Evolutionary conservation across 2,113 vertebrate genomes (phyloP), one percentile per base, ranked within the genome.

Genomic region (Cyanoramphus novaezelandiae): DNA sequence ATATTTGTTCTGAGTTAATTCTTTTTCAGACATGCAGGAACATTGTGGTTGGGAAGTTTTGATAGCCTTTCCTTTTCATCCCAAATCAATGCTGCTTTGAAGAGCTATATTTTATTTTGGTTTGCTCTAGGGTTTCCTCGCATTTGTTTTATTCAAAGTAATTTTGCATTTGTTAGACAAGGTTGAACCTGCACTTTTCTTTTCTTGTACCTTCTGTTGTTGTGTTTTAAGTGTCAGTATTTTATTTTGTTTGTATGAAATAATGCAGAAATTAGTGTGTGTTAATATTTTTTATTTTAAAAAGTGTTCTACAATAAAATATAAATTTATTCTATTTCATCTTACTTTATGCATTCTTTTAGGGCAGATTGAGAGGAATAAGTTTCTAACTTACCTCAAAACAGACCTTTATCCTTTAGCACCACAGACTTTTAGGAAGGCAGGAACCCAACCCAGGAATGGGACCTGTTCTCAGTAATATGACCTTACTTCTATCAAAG

Each of bases 1-100:
- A 77, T 98, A 97, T 98, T 98, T 97, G 90, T 97, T 97, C 96
- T 92, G 84, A 92, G 71, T 96, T 98, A 97, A 96, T 98, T 98
- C 92, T 97, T 94, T 97, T 92, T 97, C 97, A 97, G 90, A 97
- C 96, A 91, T 94, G 92, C 70, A 96, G 96, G 94, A 97, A 93
- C 94, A 60, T 46, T 95, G 93, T 96, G 92, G 86, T 96, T 93
- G 71, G 92, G 79, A 96, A 97, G 82, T 97, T 98, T 95, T 97
- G 93, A 97, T 98, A 95, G 95, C 92, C 91, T 96, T 95, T 97
- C 60, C 65, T 93, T 98, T 97, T 97, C 97, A 97, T 98, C 92
- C 90, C 28, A 78, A 91, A 87, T 97, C 95, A 97, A 70, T 96
- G 95, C 79, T 96, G 57, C 97, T 98, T 97, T 97, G 97, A 97